Percentiles rank a stretch among this genome's conserved stretches.
These are phyloP conservation scores for Laticauda laticaudata DNA, from an alignment of 2,113 vertebrate species.

Conservation along the genomic window DNA sequence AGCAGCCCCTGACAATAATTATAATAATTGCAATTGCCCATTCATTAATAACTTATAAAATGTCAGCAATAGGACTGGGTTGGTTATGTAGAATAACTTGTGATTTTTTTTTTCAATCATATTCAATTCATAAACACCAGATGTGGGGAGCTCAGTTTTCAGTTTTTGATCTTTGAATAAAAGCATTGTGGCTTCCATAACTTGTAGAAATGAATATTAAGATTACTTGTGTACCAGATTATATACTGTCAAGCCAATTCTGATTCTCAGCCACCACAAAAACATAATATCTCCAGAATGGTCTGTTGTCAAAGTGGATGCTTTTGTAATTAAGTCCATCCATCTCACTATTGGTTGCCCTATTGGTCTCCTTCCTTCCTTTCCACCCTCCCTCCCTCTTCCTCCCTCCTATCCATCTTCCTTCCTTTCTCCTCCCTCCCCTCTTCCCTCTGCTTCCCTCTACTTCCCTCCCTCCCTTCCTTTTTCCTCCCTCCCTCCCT, in stretches of 20 bases:
- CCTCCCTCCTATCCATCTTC: too few relatives aligned
- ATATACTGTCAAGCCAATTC: neutral
- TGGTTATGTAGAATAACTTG: neutral
- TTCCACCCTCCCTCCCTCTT: too few relatives aligned
- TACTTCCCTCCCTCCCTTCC: too few relatives aligned
- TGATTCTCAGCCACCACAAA: neutral
- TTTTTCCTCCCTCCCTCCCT: too few relatives aligned
- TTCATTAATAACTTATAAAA: neutral
- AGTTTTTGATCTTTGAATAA: neutral
- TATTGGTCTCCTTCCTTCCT: neutral
- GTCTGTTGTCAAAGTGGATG: neutral
- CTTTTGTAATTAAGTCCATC: neutral
- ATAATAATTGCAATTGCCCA: neutral
- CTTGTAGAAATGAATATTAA: neutral
- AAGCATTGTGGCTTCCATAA: neutral
- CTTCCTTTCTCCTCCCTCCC: too few relatives aligned
- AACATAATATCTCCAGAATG: neutral
- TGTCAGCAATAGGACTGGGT: neutral
- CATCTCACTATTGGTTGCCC: neutral
- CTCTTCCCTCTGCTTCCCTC: too few relatives aligned
- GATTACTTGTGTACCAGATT: neutral
- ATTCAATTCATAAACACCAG: neutral
- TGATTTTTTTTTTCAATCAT: neutral
- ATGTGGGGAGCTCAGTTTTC: neutral
- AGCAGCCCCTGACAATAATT: neutral